Evolutionary conservation across 2,113 vertebrate species (phyloP).

Genomic region (Amblyornis subalaris): DNA sequence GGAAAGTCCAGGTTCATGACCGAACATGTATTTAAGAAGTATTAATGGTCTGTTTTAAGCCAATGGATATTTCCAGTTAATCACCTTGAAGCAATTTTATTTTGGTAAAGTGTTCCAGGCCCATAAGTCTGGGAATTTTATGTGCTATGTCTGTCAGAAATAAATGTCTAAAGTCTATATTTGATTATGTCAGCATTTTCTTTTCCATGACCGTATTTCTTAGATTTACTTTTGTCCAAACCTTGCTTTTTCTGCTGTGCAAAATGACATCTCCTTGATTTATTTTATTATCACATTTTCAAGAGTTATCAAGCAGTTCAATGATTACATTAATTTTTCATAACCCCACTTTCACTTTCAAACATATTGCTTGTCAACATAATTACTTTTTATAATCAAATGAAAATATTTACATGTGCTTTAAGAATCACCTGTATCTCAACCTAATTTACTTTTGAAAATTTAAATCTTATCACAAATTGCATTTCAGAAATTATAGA

Average conservation of each 20-base stretch:
- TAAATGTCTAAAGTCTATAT: not conserved
- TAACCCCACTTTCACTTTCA: constrained; percentile 32
- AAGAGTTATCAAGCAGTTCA: constrained; percentile 43
- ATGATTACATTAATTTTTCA: constrained; percentile 61
- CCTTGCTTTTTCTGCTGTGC: not conserved
- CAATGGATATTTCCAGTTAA: not conserved
- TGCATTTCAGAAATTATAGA: constrained; percentile 12
- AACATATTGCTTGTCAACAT: constrained; percentile 39
- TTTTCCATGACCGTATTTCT: not conserved
- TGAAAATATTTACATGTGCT: constrained; percentile 55
- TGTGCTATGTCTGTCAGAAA: not conserved
- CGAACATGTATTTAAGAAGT: not conserved
- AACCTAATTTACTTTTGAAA: constrained; percentile 10
- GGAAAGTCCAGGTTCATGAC: not conserved
- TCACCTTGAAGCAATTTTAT: not conserved
- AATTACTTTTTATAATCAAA: constrained; percentile 62
- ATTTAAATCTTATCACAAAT: constrained; percentile 23
- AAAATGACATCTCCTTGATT: constrained; percentile 24
- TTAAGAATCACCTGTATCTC: constrained; percentile 22
- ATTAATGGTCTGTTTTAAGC: not conserved
- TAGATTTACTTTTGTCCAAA: constrained; percentile 4
- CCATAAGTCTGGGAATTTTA: not conserved
- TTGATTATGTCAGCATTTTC: not conserved
- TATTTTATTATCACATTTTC: constrained; percentile 47
- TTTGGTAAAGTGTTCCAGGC: not conserved